These are phyloP conservation scores for Pelodiscus sinensis DNA, from an alignment of 2,113 vertebrate species.

Conservation along the genomic window DNA sequence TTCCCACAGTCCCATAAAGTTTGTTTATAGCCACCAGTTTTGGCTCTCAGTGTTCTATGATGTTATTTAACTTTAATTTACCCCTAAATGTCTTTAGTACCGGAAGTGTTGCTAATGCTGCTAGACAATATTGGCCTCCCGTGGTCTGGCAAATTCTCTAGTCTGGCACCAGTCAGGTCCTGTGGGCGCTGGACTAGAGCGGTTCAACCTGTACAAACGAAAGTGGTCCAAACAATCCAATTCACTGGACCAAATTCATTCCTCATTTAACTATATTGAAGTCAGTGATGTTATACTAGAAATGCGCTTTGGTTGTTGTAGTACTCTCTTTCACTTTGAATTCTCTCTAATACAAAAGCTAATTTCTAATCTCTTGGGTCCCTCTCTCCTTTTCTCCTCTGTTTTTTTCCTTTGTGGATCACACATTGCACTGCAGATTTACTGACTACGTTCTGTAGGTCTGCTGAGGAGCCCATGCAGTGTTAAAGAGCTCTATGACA, in stretches of 20 bases:
- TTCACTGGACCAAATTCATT: accelerated
- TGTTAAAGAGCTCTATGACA: constrained; percentile 44
- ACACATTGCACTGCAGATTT: neutral
- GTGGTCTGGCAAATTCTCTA: no score
- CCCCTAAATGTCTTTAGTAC: no score
- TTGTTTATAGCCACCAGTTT: no score
- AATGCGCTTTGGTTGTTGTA: neutral
- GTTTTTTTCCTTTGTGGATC: neutral
- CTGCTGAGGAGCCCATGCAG: neutral
- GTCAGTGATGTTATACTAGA: neutral
- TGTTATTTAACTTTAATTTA: no score
- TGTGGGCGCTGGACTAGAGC: no score
- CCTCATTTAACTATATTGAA: neutral
- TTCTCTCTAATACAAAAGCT: neutral
- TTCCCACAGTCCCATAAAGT: no score
- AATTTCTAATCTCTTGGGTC: constrained; percentile 2
- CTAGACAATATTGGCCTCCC: no score
- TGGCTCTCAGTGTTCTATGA: no score
- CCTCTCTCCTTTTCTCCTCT: neutral
- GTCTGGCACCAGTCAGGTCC: no score
- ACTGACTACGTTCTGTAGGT: constrained; percentile 23
- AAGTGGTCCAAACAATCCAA: neutral
- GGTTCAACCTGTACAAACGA: neutral
- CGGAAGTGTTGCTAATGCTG: no score
- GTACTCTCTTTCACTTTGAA: neutral